phyloP scores from a whole-genome alignment of 2,888 invertebrate genomes.

The Gnatocerus cornutus region DNA sequence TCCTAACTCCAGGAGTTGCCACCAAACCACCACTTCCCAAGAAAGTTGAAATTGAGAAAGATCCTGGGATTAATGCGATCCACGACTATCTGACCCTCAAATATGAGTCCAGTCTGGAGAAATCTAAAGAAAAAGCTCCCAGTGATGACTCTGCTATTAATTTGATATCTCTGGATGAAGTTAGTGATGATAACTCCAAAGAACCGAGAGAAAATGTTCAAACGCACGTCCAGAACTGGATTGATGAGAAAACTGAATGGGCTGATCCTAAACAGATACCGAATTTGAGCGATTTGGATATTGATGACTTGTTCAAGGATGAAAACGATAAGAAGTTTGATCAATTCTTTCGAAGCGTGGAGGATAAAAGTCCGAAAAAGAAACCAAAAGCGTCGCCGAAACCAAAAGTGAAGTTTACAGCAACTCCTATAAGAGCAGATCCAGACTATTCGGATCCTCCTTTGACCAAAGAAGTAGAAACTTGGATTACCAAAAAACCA shows the following conservation, averaged over 20 bases:
- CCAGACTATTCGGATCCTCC: constrained; percentile 50
- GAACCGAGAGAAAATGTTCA: constrained; percentile 27
- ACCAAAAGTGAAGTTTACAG: constrained; percentile 50
- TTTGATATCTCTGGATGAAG: constrained; percentile 48
- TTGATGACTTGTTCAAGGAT: constrained; percentile 60
- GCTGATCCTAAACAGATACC: constrained; percentile 58
- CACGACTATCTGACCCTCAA: constrained; percentile 60
- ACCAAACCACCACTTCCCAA: constrained; percentile 68
- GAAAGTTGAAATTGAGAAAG: constrained; percentile 53
- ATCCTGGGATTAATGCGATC: constrained; percentile 54
- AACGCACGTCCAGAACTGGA: constrained; percentile 57
- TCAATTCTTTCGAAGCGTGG: constrained; percentile 52
- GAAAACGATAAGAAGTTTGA: constrained; percentile 57
- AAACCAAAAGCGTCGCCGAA: constrained; percentile 38
- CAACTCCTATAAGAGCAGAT: constrained; percentile 54
- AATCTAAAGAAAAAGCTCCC: constrained; percentile 18
- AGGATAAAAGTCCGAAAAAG: constrained; percentile 38
- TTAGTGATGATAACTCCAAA: constrained; percentile 8
- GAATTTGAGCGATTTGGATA: constrained; percentile 60
- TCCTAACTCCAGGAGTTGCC: constrained; percentile 64
- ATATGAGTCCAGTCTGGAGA: constrained; percentile 50
- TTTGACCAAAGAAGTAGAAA: constrained; percentile 59
- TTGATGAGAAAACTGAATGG: constrained; percentile 48
- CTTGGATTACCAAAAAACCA: constrained; percentile 62
- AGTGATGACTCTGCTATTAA: constrained; percentile 42